Evolutionary conservation across 2,113 vertebrate genomes (phyloP), one percentile per base, ranked within the genome.

Genomic region (Euleptes europaea): DNA sequence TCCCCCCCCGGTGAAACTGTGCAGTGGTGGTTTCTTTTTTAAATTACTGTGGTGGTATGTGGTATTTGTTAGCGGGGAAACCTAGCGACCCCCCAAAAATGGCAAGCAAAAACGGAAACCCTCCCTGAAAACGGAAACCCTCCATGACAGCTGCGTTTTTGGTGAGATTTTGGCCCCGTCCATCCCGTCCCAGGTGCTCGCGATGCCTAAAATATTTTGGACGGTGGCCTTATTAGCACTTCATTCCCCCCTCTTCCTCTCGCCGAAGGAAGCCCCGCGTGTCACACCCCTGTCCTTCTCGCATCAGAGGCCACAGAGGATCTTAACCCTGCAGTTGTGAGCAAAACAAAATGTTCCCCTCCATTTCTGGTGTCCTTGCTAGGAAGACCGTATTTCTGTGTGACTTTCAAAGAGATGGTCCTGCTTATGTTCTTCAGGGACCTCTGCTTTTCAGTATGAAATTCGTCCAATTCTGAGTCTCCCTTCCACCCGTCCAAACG

Each of bases 1-100:
- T 17, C 28, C 14, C 51, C 31, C 31, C 90, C 83, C 92, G 79
- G 93, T 96, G 94, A 94, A 94, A 63, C 89, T 87, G 88, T 93
- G 85, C 1, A 73, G 90, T 96, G 93, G 90, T 92, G 90, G 77
- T 87, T 75, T 92, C 83, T 85, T 83, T 90, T 89, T 86, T 87
- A 82, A 85, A 93, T 95, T 93, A 76, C 90, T 66, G 90, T 96
- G 94, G 94, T 97, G 93, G 92, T 96, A 95, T 93, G 89, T 95
- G 90, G 94, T 76, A 0, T 33, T 94, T 94, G 95, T n/a, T 93
- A 95, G 94, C 17, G 35, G 49, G 83, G 78, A 89, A 85, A 63
- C 47, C 17, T 3, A 66, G 57, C 42, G 81, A 71, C 1, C 86
- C 57, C 80, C 88, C 86, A 89, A 88, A 94, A 89, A 89, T 33